A percentile compares a stretch with the other conserved stretches of the same genome.
Conservation (phyloP, 2,888 invertebrate species). For the Punctoribates punctum region DNA sequence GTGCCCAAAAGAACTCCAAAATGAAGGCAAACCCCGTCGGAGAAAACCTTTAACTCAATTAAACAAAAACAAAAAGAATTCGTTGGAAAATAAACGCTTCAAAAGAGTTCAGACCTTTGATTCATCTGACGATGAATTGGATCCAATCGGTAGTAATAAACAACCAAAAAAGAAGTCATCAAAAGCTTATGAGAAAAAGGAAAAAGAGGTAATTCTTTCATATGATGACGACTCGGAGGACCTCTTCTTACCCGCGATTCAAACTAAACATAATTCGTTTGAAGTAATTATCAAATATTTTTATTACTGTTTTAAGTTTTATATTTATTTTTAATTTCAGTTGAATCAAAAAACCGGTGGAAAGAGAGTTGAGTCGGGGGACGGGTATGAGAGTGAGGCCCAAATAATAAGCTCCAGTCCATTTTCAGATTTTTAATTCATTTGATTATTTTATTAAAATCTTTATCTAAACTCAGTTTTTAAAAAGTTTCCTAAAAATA, state of each 20-base stretch:
- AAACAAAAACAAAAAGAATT: neutral
- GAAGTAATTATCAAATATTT: neutral
- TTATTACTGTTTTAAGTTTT: neutral
- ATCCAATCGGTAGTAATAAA: neutral
- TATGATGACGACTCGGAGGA: neutral
- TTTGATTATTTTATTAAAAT: neutral
- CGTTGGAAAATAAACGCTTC: neutral
- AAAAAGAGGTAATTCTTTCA: too few relatives aligned
- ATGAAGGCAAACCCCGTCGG: neutral
- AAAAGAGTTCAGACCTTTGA: neutral
- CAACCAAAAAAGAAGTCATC: neutral
- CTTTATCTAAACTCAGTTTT: neutral
- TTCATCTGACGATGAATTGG: constrained; percentile 10
- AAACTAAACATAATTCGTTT: neutral
- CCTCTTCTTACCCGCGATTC: neutral
- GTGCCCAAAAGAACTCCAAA: neutral
- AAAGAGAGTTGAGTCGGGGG: neutral
- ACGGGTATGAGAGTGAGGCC: neutral
- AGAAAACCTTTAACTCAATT: constrained; percentile 9
- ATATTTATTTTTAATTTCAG: neutral
- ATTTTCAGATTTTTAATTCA: neutral
- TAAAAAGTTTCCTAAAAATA: too few relatives aligned
- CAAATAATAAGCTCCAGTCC: constrained; percentile 5
- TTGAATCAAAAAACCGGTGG: neutral
- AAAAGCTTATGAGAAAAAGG: neutral